phyloP scores from a whole-genome alignment of 92 coral and sea anemone genomes.

The Siderastrea radians region DNA sequence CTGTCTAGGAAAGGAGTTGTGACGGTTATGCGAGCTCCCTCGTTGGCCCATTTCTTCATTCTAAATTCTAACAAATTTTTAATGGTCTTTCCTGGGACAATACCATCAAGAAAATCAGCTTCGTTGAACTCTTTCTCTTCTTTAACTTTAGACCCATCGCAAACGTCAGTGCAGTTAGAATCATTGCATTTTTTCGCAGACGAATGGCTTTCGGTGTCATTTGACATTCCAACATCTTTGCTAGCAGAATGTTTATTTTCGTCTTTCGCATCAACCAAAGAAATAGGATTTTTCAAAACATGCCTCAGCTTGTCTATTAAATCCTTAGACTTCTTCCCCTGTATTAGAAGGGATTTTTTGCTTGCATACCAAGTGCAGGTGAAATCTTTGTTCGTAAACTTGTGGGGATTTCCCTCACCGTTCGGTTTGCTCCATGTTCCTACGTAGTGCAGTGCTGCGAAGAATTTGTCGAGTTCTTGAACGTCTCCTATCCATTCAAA shows the following conservation, averaged over 20 bases:
- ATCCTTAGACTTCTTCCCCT: slow-evolving; percentile 8
- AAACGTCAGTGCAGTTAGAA: too few species aligned
- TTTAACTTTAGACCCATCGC: too few species aligned
- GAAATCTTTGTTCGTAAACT: slow-evolving; percentile 8
- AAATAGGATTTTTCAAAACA: background rate
- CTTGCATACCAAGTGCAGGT: slow-evolving; percentile 50
- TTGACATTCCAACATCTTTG: background rate
- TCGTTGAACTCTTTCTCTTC: too few species aligned
- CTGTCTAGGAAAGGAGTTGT: too few species aligned
- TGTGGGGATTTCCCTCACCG: slow-evolving; percentile 39
- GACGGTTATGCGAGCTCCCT: too few species aligned
- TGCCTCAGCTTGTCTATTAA: slow-evolving; percentile 8
- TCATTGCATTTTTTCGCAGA: background rate
- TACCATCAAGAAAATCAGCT: too few species aligned
- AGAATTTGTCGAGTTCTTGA: slow-evolving; percentile 5
- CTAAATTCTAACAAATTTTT: too few species aligned
- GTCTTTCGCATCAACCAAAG: background rate
- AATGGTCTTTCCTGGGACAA: too few species aligned
- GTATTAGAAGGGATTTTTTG: slow-evolving; percentile 29
- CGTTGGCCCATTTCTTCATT: too few species aligned
- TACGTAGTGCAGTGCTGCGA: background rate
- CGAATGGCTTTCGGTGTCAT: background rate
- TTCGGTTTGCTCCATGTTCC: background rate
- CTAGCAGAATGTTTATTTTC: background rate
- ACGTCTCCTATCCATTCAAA: slow-evolving; percentile 17